Conservation (phyloP, 2,113 vertebrate genomes). For the Procapra przewalskii region DNA sequence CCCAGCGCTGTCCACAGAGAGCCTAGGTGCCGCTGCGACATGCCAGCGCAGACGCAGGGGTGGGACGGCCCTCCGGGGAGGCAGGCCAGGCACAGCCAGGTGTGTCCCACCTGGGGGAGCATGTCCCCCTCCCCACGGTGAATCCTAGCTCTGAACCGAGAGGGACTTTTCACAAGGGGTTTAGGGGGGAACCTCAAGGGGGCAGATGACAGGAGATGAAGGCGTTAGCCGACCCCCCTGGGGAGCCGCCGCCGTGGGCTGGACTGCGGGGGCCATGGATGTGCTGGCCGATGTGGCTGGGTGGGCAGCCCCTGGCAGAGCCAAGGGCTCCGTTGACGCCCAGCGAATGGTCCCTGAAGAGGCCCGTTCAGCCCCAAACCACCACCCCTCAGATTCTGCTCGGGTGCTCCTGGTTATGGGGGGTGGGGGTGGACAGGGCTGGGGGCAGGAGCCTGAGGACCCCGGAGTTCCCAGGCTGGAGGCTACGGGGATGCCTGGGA, state of each 20-base stretch:
- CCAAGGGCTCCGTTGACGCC: background rate
- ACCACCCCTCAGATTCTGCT: background rate
- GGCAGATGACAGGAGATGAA: background rate
- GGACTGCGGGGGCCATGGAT: rapidly evolving
- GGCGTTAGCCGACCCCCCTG: background rate
- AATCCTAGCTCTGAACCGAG: background rate
- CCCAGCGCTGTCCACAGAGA: background rate
- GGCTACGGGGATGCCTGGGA: too few relatives aligned
- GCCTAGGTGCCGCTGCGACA: background rate
- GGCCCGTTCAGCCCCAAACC: background rate
- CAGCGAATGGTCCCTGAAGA: background rate
- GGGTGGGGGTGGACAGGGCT: background rate
- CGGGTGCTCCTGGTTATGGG: background rate
- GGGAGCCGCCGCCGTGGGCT: rapidly evolving
- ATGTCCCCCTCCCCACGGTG: background rate
- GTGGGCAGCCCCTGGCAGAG: background rate
- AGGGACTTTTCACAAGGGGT: background rate
- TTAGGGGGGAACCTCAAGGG: background rate
- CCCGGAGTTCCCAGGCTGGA: background rate
- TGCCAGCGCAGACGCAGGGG: background rate
- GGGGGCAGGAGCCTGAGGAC: too few relatives aligned
- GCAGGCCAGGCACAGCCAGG: background rate
- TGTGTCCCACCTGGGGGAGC: too few relatives aligned
- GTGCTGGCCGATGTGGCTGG: background rate
- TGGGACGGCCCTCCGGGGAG: background rate